Percentiles rank a stretch among this genome's conserved stretches.
Evolutionary conservation across 1,140 invertebrate genomes (phyloP).

Genomic region (Pentalonia nigronervosa): DNA sequence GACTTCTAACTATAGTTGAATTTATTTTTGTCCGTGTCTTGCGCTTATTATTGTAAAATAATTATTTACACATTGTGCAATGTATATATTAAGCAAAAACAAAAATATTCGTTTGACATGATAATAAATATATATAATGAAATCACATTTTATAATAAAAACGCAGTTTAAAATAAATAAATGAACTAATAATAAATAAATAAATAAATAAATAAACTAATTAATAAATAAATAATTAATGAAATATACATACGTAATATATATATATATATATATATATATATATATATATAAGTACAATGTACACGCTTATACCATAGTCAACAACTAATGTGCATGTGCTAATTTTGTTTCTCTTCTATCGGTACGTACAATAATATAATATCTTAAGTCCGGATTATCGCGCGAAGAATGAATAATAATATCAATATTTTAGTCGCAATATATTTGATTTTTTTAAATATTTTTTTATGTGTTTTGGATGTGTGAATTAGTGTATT

Average conservation of each 20-base stretch:
- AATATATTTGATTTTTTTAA: not conserved
- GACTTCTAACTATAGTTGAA: not conserved
- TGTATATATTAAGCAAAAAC: not conserved
- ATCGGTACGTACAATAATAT: not conserved
- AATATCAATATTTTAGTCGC: not conserved
- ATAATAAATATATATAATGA: slow-evolving; percentile 12
- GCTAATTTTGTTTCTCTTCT: slow-evolving; percentile 23
- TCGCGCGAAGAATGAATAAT: not conserved
- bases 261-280: not conserved
- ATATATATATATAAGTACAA: not conserved
- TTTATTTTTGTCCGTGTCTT: too few relatives aligned
- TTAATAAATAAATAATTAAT: slow-evolving; percentile 35
- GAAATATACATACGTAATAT: slow-evolving; percentile 17
- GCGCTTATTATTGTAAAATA: not conserved
- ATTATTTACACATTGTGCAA: not conserved
- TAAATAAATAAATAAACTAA: slow-evolving; percentile 37
- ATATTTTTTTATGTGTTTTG: not conserved
- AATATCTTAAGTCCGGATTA: not conserved
- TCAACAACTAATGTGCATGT: slow-evolving; percentile 58
- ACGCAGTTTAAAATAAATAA: not conserved
- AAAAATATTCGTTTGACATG: not conserved
- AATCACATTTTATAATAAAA: slow-evolving; percentile 18
- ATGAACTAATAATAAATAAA: slow-evolving; percentile 23
- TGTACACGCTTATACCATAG: slow-evolving; percentile 20
- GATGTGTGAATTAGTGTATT: too few relatives aligned